These are phyloP conservation scores for Acronicta psi DNA, from an alignment of 2,888 invertebrate genomes.

Conservation along the genomic window DNA sequence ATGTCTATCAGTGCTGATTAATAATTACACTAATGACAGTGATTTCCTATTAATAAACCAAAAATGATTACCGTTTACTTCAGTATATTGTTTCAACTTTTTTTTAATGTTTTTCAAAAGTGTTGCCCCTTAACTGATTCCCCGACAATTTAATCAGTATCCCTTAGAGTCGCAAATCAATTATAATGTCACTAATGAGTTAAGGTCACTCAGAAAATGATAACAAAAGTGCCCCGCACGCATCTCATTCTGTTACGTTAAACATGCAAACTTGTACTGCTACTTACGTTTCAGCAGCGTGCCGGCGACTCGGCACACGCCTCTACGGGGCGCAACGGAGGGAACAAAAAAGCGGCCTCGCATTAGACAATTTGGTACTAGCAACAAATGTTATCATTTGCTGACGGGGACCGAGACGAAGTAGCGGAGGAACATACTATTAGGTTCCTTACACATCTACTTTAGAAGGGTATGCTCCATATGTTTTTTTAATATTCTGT, in stretches of 20 bases:
- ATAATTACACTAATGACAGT: conserved; percentile 22
- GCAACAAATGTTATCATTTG: conserved; percentile 78
- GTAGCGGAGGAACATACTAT: not conserved
- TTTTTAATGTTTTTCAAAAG: too few species aligned
- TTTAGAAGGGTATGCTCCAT: too few species aligned
- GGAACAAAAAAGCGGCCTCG: conserved; percentile 70
- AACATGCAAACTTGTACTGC: conserved; percentile 69
- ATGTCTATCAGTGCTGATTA: conserved; percentile 16
- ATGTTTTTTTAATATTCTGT: too few species aligned
- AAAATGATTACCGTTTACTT: too few species aligned
- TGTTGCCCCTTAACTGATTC: not conserved
- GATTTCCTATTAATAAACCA: conserved; percentile 20
- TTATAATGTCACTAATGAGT: conserved; percentile 40
- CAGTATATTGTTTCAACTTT: too few species aligned
- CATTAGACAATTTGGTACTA: conserved; percentile 57
- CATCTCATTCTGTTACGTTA: conserved; percentile 52
- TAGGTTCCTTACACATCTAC: not conserved
- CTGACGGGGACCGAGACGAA: conserved; percentile 58
- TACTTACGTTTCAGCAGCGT: conserved; percentile 81
- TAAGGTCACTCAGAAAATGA: conserved; percentile 79
- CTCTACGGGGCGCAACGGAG: conserved; percentile 75
- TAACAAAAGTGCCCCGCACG: conserved; percentile 74
- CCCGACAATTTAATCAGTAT: not conserved
- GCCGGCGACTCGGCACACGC: conserved; percentile 76
- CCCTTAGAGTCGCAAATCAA: conserved; percentile 19